phyloP scores from a whole-genome alignment of 1,140 invertebrate species.

The Trachymyrmex septentrionalis region DNA sequence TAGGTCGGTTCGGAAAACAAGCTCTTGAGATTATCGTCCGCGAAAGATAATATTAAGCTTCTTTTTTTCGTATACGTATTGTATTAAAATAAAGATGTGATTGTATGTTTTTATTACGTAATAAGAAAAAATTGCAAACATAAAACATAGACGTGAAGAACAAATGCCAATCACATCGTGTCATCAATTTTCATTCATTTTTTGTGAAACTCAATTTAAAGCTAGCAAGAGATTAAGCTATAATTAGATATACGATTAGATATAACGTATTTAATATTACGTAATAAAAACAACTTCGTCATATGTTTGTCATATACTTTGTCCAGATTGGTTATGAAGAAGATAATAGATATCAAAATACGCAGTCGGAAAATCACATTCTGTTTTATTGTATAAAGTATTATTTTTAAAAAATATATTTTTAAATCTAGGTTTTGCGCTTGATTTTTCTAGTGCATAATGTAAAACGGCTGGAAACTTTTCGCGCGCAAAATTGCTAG shows the following conservation, averaged over 20 bases:
- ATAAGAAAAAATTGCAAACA: background rate
- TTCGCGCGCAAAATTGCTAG: background rate
- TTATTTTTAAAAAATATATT: background rate
- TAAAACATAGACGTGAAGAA: background rate
- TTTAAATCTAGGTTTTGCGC: background rate
- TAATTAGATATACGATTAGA: background rate
- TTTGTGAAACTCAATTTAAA: background rate
- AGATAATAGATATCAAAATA: background rate
- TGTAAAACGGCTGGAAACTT: background rate
- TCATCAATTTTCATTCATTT: background rate
- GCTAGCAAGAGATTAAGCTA: background rate
- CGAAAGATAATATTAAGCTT: conserved; percentile 21
- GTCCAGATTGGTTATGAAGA: background rate
- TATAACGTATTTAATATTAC: background rate
- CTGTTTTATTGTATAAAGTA: background rate
- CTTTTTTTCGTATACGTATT: background rate
- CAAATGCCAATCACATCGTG: background rate
- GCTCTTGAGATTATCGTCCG: background rate
- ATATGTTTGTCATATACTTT: background rate
- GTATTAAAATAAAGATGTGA: background rate
- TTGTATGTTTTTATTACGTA: background rate
- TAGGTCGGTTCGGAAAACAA: background rate
- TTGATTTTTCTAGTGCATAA: background rate
- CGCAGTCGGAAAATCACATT: background rate
- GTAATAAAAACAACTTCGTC: conserved; percentile 14